Conservation (phyloP, 2,888 invertebrate genomes). For the Amblyteles armatorius region DNA sequence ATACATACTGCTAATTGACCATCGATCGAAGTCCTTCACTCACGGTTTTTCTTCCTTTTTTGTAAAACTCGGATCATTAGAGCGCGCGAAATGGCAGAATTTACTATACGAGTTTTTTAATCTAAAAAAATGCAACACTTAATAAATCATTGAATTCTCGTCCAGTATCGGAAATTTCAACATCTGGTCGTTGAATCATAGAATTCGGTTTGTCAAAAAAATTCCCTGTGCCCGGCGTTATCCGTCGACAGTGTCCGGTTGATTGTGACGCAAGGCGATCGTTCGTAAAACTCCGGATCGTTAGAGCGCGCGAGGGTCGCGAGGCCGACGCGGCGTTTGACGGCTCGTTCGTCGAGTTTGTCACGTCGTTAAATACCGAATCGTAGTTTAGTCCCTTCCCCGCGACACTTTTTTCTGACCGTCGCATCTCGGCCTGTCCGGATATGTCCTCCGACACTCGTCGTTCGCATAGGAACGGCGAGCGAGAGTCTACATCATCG, state of each 20-base stretch:
- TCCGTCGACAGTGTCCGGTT: constrained; percentile 37
- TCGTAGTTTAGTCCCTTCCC: constrained; percentile 40
- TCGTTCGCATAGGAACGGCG: constrained; percentile 39
- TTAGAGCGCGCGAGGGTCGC: constrained; percentile 28
- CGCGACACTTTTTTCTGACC: neutral
- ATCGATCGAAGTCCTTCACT: no score
- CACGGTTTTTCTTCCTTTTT: no score
- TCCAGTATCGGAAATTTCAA: neutral
- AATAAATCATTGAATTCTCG: no score
- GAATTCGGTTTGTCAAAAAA: no score
- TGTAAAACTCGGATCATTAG: constrained; percentile 48
- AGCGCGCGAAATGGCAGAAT: no score
- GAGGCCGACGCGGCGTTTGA: constrained; percentile 59
- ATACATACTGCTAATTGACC: no score
- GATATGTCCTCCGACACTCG: constrained; percentile 50
- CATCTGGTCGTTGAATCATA: neutral
- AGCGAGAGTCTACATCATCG: constrained; percentile 31
- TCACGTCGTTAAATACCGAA: constrained; percentile 66
- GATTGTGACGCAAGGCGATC: constrained; percentile 53
- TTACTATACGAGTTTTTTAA: no score
- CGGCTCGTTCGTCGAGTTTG: constrained; percentile 67
- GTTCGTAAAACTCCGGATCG: constrained; percentile 62
- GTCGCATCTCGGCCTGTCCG: constrained; percentile 9
- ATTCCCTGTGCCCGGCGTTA: neutral
- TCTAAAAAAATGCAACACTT: no score